phyloP scores from a whole-genome alignment of 2,888 invertebrate species.

The Diabrotica balteata region DNA sequence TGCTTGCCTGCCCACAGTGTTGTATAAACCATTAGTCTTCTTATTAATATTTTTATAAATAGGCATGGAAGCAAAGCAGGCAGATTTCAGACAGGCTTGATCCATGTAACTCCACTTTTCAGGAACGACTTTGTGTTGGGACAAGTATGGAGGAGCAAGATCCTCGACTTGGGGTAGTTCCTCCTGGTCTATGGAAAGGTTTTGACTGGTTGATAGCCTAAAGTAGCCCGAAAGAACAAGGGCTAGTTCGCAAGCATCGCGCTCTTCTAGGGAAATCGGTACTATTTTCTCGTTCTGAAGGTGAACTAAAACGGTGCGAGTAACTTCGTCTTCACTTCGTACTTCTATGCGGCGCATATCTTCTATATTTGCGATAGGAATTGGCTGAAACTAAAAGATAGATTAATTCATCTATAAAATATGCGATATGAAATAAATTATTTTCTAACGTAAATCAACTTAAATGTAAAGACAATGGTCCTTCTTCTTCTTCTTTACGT shows the following conservation, averaged over 20 bases:
- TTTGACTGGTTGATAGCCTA: constrained; percentile 68
- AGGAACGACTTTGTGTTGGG: constrained; percentile 80
- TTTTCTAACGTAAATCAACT: too few relatives aligned
- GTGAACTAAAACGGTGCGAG: constrained; percentile 76
- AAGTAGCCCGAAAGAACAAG: constrained; percentile 81
- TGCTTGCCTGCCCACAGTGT: constrained; percentile 56
- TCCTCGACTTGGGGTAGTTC: constrained; percentile 74
- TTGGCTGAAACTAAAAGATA: constrained; percentile 67
- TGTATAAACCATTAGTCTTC: constrained; percentile 59
- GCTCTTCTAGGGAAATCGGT: constrained; percentile 78
- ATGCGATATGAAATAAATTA: too few relatives aligned
- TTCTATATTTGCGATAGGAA: constrained; percentile 82
- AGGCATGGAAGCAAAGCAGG: constrained; percentile 75
- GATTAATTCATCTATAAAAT: too few relatives aligned
- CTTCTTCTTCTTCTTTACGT: too few relatives aligned
- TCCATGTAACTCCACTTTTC: constrained; percentile 80
- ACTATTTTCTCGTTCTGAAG: constrained; percentile 73
- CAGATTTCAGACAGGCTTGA: constrained; percentile 53
- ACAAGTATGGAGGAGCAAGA: constrained; percentile 81
- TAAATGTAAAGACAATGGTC: too few relatives aligned
- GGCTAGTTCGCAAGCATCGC: constrained; percentile 82
- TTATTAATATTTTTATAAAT: constrained; percentile 74
- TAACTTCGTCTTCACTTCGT: constrained; percentile 76
- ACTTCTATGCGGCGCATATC: constrained; percentile 79
- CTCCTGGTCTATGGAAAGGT: constrained; percentile 73